Evolutionary conservation across 2,797 vertebrate genomes (phyloP).

Genomic region (Sylvilagus floridanus): DNA sequence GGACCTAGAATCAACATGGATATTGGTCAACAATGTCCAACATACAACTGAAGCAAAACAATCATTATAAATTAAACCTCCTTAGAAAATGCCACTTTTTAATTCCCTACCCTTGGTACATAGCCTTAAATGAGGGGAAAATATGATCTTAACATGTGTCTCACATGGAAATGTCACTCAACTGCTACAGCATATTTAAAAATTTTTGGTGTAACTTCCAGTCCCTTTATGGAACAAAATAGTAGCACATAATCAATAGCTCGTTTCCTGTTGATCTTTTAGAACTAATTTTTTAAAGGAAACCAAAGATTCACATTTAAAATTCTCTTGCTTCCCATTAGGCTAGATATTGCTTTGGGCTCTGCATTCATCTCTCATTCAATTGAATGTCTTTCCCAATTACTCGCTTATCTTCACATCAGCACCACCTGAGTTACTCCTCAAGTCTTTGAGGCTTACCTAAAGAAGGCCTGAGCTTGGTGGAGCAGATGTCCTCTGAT

Average conservation of each 20-base stretch:
- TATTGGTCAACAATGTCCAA: background rate
- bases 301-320: constrained; percentile 44
- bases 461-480: background rate
- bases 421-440: background rate
- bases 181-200: constrained; percentile 61
- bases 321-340: background rate
- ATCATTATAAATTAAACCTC: constrained; percentile 21
- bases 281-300: constrained; percentile 56
- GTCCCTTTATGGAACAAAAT: constrained; percentile 45
- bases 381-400: background rate
- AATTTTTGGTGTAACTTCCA: constrained; percentile 57
- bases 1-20: background rate
- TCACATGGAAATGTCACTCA: constrained; percentile 68
- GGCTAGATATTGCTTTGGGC: background rate
- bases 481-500: background rate
- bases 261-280: constrained; percentile 72
- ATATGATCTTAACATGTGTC: constrained; percentile 50
- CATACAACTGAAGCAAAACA: background rate
- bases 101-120: constrained; percentile 36
- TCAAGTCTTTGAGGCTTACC: background rate
- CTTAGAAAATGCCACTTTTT: constrained; percentile 31
- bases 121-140: constrained; percentile 23
- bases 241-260: constrained; percentile 61
- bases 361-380: background rate
- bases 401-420: background rate